These are phyloP conservation scores for Drosophila fulvimacula DNA, from an alignment of 2,888 invertebrate species.

Conservation along the genomic window DNA sequence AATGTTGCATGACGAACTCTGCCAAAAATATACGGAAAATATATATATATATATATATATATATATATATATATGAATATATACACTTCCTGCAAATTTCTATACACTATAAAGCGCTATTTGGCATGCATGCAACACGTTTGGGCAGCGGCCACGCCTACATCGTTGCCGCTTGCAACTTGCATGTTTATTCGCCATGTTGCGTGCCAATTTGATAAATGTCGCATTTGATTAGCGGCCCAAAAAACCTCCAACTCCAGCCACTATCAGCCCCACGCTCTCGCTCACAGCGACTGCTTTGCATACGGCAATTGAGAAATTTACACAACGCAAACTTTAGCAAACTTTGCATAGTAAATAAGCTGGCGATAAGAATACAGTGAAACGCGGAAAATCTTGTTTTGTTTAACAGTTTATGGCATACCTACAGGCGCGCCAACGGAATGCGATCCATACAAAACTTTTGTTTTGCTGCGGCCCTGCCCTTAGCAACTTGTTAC, in stretches of 20 bases:
- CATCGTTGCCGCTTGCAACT: constrained; percentile 28
- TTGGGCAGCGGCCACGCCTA: constrained; percentile 26
- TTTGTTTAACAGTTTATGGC: constrained; percentile 55
- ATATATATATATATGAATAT: constrained; percentile 1
- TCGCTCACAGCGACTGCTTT: not conserved
- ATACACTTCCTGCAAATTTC: constrained; percentile 16
- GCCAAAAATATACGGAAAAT: constrained; percentile 25
- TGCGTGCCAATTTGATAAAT: constrained; percentile 78
- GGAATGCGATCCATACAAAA: constrained; percentile 58
- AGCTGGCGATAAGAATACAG: constrained; percentile 61
- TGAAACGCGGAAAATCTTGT: constrained; percentile 44
- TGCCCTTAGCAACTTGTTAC: constrained; percentile 35
- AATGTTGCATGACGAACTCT: constrained; percentile 49
- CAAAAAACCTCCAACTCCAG: not conserved
- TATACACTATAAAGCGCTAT: constrained; percentile 35
- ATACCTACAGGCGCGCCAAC: constrained; percentile 47
- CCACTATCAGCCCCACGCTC: not conserved
- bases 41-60: constrained; percentile 3
- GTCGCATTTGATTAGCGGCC: constrained; percentile 69
- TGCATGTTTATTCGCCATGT: constrained; percentile 59
- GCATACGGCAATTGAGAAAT: constrained; percentile 65
- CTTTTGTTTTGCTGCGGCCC: constrained; percentile 32
- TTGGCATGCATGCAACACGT: constrained; percentile 53
- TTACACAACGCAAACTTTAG: constrained; percentile 52
- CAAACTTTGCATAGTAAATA: constrained; percentile 70